Conservation (phyloP, 2,113 vertebrate species). For the Urocolius indicus region DNA sequence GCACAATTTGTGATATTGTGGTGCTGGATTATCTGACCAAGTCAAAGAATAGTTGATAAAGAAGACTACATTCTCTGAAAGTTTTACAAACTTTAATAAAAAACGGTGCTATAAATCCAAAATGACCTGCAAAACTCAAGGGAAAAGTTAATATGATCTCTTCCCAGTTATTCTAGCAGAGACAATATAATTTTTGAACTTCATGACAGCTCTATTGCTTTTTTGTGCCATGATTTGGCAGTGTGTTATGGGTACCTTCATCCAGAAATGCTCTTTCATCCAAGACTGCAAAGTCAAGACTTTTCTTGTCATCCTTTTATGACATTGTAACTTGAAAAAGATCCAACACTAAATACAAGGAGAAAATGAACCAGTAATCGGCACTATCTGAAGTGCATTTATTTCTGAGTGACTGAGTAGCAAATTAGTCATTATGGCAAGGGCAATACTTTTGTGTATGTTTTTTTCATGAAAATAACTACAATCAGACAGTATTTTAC, state of each 20-base stretch:
- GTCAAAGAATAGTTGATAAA: constrained; percentile 46
- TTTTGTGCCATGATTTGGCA: constrained; percentile 67
- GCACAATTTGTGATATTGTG: neutral
- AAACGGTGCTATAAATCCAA: constrained; percentile 70
- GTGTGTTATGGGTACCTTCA: constrained; percentile 63
- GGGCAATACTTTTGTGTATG: neutral
- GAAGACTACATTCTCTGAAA: constrained; percentile 41
- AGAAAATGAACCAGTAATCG: constrained; percentile 59
- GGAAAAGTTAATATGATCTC: constrained; percentile 69
- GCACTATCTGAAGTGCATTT: constrained; percentile 1
- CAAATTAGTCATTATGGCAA: neutral
- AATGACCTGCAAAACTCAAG: constrained; percentile 69
- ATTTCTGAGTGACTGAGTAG: neutral
- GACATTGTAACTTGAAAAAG: constrained; percentile 63
- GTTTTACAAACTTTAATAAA: constrained; percentile 71
- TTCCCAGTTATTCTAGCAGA: constrained; percentile 73
- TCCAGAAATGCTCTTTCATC: constrained; percentile 74
- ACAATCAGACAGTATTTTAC: neutral
- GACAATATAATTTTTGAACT: constrained; percentile 80
- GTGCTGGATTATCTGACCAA: neutral
- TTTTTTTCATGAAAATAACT: neutral
- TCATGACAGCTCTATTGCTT: constrained; percentile 80
- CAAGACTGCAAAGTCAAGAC: constrained; percentile 70
- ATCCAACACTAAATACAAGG: constrained; percentile 21
- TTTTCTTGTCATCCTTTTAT: constrained; percentile 63